These are phyloP conservation scores for Hephaestus fuliginosus DNA, from an alignment of 2,797 vertebrate genomes.

Conservation along the genomic window DNA sequence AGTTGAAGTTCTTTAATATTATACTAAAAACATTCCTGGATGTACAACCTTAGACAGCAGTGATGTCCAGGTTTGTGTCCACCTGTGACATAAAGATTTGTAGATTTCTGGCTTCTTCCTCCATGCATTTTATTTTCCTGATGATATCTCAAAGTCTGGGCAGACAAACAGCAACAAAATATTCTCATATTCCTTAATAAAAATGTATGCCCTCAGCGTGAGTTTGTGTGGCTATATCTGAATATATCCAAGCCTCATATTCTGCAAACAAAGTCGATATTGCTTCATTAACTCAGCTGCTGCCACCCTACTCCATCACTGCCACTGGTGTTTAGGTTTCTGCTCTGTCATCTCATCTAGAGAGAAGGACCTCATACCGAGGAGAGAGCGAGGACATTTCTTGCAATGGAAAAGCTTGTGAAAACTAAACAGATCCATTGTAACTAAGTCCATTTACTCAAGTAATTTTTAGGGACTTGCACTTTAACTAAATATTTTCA, in stretches of 20 bases:
- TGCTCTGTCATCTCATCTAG: constrained; percentile 16
- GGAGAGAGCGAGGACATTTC: not conserved
- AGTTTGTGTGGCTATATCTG: constrained; percentile 11
- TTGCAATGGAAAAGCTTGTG: not conserved
- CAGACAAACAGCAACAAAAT: not conserved
- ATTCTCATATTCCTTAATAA: constrained; percentile 8
- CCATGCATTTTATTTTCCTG: not conserved
- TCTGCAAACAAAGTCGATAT: constrained; percentile 26
- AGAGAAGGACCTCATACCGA: not conserved
- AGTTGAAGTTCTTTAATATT: no score
- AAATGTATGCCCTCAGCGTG: constrained; percentile 7
- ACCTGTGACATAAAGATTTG: not conserved
- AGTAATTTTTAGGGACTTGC: not conserved
- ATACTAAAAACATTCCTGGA: not conserved
- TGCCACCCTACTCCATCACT: constrained; percentile 9
- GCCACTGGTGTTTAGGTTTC: constrained; percentile 18
- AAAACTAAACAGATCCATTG: not conserved
- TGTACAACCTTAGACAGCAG: not conserved
- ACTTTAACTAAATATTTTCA: not conserved
- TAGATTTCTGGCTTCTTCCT: not conserved
- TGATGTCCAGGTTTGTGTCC: not conserved
- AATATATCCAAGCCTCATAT: constrained; percentile 22
- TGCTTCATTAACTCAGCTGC: constrained; percentile 32
- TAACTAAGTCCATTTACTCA: not conserved
- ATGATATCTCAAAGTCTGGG: not conserved